Percentiles rank a stretch among this genome's conserved stretches.
phyloP scores from a whole-genome alignment of 1,140 invertebrate species.

The Ceratosolen fusciceps region DNA sequence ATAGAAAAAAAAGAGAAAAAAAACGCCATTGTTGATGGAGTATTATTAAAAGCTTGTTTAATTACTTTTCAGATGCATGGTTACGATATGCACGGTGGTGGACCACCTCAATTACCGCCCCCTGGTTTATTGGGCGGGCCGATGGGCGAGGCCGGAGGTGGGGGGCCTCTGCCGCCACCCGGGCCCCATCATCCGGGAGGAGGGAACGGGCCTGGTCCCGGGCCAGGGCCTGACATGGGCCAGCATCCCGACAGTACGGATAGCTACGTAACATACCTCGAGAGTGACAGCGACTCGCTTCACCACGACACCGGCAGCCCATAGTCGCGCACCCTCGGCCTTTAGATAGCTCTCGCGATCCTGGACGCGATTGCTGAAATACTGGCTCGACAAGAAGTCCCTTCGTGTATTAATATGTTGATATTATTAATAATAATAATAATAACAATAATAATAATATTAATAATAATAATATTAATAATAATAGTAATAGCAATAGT shows the following conservation, averaged over 20 bases:
- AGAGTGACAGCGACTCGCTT: conserved; percentile 80
- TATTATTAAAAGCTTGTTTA: too few relatives aligned
- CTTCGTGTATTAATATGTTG: too few relatives aligned
- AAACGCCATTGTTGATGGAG: too few relatives aligned
- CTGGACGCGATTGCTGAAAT: too few relatives aligned
- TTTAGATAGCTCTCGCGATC: background rate
- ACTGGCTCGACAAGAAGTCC: too few relatives aligned
- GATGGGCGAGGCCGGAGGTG: conserved; percentile 56
- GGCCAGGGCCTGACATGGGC: conserved; percentile 66
- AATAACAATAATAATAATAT: too few relatives aligned
- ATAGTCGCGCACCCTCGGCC: conserved; percentile 68
- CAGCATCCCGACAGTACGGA: conserved; percentile 87
- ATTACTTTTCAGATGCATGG: conserved; percentile 83
- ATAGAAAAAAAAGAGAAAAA: too few relatives aligned
- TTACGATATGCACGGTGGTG: conserved; percentile 79
- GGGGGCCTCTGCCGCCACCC: conserved; percentile 70
- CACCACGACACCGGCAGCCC: conserved; percentile 77
- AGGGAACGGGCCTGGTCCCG: conserved; percentile 45
- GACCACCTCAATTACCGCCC: conserved; percentile 67
- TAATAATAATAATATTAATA: too few relatives aligned
- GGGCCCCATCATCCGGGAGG: conserved; percentile 73
- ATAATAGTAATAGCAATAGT: too few relatives aligned
- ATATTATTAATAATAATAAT: too few relatives aligned
- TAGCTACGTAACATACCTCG: conserved; percentile 90
- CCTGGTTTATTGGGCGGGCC: conserved; percentile 68